Conservation (phyloP, 2,113 vertebrate species). For the Oryzias curvinotus region DNA sequence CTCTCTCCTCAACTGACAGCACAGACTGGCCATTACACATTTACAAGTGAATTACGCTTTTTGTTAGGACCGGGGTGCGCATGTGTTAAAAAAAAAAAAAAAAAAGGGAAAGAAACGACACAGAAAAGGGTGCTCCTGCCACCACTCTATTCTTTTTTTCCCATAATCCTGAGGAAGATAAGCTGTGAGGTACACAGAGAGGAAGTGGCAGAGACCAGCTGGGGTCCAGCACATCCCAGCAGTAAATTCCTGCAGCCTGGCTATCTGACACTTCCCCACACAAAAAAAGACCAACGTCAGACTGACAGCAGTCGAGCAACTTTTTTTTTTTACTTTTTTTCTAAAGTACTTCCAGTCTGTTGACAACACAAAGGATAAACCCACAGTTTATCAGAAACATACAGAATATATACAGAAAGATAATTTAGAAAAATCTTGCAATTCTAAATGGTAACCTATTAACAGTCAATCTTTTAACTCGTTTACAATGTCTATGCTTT, state of each 20-base stretch:
- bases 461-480: too few species aligned
- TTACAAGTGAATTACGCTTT: conserved; percentile 81
- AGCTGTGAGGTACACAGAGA: conserved; percentile 78
- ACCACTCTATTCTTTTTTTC: conserved; percentile 74
- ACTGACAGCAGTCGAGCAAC: neutral
- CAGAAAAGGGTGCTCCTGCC: conserved; percentile 59
- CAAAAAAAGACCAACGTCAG: conserved; percentile 18
- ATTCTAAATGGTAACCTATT: too few species aligned
- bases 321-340: too few species aligned
- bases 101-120: conserved; percentile 48
- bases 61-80: conserved; percentile 57
- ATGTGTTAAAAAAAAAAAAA: conserved; percentile 46
- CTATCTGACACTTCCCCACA: conserved; percentile 22
- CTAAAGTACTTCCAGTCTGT: too few species aligned
- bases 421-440: too few species aligned
- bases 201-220: conserved; percentile 76
- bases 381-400: too few species aligned
- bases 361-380: too few species aligned
- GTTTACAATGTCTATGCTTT: too few species aligned
- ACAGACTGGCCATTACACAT: conserved; percentile 68
- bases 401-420: too few species aligned
- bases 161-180: conserved; percentile 79
- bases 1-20: conserved; percentile 56
- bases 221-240: conserved; percentile 67
- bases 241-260: conserved; percentile 64